These are phyloP conservation scores for Sylvia atricapilla DNA, from an alignment of 2,113 vertebrate genomes.

Conservation along the genomic window DNA sequence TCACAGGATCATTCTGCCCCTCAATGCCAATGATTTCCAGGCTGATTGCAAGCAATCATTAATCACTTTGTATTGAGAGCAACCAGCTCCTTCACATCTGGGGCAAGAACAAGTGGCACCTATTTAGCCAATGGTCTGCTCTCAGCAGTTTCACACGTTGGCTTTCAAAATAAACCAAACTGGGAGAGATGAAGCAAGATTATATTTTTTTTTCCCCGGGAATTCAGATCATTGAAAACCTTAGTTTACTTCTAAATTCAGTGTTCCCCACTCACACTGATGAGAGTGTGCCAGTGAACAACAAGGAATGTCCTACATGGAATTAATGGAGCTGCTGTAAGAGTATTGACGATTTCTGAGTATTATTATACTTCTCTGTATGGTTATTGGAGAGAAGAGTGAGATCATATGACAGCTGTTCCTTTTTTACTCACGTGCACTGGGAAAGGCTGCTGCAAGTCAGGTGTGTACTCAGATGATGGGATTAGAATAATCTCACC, in stretches of 20 bases:
- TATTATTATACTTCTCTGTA: background rate
- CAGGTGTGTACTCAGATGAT: background rate
- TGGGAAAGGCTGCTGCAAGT: background rate
- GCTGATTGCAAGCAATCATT: constrained; percentile 63
- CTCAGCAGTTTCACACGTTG: constrained; percentile 1
- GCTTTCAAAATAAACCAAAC: background rate
- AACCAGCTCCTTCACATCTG: constrained; percentile 48
- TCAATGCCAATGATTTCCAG: constrained; percentile 59
- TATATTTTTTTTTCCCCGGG: background rate
- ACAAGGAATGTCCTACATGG: background rate
- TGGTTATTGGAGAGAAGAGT: background rate
- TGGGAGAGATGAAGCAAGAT: background rate
- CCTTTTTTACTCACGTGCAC: background rate
- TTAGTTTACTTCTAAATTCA: background rate
- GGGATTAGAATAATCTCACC: background rate
- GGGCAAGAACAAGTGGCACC: constrained; percentile 54
- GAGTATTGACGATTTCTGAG: background rate
- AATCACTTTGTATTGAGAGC: constrained; percentile 60
- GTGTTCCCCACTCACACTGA: background rate
- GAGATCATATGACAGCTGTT: background rate
- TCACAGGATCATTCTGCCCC: constrained; percentile 54
- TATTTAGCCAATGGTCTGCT: constrained; percentile 57
- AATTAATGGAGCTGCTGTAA: background rate
- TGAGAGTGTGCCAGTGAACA: background rate
- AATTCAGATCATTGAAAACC: background rate